phyloP scores from a whole-genome alignment of 2,113 vertebrate species.

The Hemiprocne comata region DNA sequence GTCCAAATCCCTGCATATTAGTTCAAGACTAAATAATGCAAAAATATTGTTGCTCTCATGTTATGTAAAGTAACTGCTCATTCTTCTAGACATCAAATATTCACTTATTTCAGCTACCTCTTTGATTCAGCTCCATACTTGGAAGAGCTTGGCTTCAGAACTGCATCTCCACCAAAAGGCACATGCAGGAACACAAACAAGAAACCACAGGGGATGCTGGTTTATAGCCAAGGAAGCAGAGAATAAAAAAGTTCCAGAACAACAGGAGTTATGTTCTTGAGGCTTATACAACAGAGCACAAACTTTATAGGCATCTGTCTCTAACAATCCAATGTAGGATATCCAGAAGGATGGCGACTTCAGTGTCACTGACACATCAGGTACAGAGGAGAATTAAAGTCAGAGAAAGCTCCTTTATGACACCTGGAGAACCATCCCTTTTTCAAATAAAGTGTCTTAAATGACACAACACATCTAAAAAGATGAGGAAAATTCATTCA shows the following conservation, averaged over 20 bases:
- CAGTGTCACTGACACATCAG: neutral
- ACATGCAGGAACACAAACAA: accelerated
- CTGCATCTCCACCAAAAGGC: neutral
- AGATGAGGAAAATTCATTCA: neutral
- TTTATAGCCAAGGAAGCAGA: no score
- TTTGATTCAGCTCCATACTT: neutral
- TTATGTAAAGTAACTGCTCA: neutral
- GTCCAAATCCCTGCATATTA: neutral
- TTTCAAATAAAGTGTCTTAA: neutral
- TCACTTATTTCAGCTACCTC: neutral
- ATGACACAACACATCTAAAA: neutral
- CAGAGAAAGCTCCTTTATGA: neutral
- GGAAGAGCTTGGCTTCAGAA: neutral
- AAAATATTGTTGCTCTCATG: neutral
- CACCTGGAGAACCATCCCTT: neutral
- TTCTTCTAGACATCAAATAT: neutral
- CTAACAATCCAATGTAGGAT: neutral
- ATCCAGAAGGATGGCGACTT: neutral
- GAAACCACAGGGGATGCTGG: accelerated
- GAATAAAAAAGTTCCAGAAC: neutral
- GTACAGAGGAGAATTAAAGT: neutral
- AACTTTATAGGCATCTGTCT: neutral
- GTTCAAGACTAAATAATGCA: accelerated
- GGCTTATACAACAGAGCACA: accelerated
- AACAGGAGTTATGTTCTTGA: neutral